phyloP scores from a whole-genome alignment of 2,113 vertebrate species.

The Lipotes vexillifer region DNA sequence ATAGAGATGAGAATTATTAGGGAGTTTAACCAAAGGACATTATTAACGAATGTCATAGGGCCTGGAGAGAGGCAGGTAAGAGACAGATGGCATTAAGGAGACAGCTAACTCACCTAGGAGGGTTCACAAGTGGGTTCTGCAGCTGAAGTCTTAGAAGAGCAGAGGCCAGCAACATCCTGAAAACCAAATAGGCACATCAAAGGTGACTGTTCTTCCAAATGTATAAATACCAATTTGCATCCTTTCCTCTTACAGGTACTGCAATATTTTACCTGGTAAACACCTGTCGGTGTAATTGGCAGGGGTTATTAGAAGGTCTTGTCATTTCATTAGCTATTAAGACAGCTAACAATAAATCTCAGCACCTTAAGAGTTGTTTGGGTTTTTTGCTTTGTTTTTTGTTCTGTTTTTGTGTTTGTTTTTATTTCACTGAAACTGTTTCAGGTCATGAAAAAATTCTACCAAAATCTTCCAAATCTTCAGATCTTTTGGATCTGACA shows the following conservation, averaged over 20 bases:
- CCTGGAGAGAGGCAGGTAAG: neutral
- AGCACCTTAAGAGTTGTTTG: neutral
- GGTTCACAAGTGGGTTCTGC: neutral
- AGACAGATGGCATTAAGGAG: neutral
- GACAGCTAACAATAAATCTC: neutral
- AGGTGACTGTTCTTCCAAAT: neutral
- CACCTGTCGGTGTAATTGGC: neutral
- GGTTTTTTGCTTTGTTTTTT: neutral
- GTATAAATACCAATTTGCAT: neutral
- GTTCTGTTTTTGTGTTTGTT: neutral
- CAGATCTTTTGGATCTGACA: neutral
- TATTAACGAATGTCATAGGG: neutral
- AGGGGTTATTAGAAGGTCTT: neutral
- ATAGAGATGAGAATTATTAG: neutral
- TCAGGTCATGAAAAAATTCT: conserved; percentile 38
- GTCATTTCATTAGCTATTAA: conserved; percentile 35
- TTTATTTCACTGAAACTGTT: conserved; percentile 49
- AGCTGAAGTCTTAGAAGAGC: neutral
- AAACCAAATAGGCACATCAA: neutral
- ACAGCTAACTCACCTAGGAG: neutral
- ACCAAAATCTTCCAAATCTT: conserved; percentile 19
- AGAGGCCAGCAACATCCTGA: neutral
- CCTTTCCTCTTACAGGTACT: neutral
- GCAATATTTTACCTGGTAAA: conserved; percentile 17
- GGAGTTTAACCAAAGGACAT: neutral